These are phyloP conservation scores for Drosophila jambulina DNA, from an alignment of 1,140 invertebrate species.

Conservation along the genomic window DNA sequence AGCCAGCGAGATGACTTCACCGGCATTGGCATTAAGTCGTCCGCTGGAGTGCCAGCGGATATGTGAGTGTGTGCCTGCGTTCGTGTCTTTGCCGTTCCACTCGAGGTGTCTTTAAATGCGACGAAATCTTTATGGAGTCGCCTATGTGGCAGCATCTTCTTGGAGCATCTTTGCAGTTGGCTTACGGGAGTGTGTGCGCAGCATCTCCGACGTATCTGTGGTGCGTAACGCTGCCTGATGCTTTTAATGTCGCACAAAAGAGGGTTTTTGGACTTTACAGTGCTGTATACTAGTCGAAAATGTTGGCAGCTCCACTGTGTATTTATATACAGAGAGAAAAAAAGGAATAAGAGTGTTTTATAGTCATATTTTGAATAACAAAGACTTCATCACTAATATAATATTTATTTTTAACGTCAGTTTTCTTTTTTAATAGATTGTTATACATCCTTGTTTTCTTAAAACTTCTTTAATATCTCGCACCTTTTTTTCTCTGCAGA, in stretches of 20 bases:
- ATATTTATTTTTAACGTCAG: no score
- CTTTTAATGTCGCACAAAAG: slow-evolving; percentile 17
- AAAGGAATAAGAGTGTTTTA: background rate
- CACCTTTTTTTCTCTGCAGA: background rate
- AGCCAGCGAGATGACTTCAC: slow-evolving; percentile 48
- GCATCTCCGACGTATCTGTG: slow-evolving; percentile 55
- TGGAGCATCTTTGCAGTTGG: slow-evolving; percentile 1
- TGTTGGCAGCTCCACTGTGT: background rate
- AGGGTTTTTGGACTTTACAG: slow-evolving; percentile 18
- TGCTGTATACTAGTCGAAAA: background rate
- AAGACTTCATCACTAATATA: background rate
- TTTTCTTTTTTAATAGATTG: no score
- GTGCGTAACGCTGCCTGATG: slow-evolving; percentile 45
- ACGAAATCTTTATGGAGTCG: slow-evolving; percentile 77
- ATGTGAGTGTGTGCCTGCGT: slow-evolving; percentile 18
- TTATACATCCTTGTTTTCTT: background rate
- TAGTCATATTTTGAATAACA: background rate
- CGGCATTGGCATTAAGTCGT: slow-evolving; percentile 64
- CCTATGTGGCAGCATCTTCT: slow-evolving; percentile 34
- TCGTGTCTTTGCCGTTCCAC: slow-evolving; percentile 67
- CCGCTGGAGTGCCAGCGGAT: slow-evolving; percentile 17
- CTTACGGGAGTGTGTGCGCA: slow-evolving; percentile 29
- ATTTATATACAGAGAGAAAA: background rate
- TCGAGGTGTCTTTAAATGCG: slow-evolving; percentile 82
- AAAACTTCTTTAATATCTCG: background rate